Evolutionary conservation across 2,113 vertebrate genomes (phyloP), one percentile per base, ranked within the genome.

Genomic region (Eublepharis macularius): DNA sequence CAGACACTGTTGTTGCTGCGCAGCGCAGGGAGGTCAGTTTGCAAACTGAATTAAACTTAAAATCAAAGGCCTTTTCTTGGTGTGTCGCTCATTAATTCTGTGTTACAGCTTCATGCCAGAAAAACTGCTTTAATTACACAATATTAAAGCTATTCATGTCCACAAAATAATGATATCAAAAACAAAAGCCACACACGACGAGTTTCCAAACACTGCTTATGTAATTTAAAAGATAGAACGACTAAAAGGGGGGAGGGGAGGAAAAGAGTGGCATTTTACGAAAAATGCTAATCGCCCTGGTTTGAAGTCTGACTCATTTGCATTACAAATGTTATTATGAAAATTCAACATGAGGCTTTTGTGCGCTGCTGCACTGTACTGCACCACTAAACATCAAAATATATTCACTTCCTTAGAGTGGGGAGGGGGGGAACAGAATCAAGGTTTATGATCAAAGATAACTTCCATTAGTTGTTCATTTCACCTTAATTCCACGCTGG

Each of bases 251-350:
- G 94, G 95, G 92, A 90, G 90, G 94, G 72, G 94, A 93, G 92
- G 65, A 91, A 85, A 79, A 93, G 91, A 94, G 91, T 94, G 93
- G 94, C 92, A 95, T 95, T 94, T 95, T 94, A 95, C 95, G 94
- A 17, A 96, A 97, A 98, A 98, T 97, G 97, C 95, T 97, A 98
- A 98, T 97, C 95, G 95, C 91, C 74, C 90, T 89, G 95, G 86
- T 96, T 97, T 98, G 97, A 98, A 97, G 96, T 95, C 81, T 89
- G 88, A 91, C 92, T 97, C 95, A 98, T 99, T 97, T 98, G 96
- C 98, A 98, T 98, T 96, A 97, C 96, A 98, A 98, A 97, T 96
- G 96, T 96, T 94, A 91, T 95, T 95, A 96, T 96, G 93, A 94
- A 93, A 95, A 96, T 96, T 94, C 94, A 96, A 94, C 92, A 94